Conservation (phyloP, 2,113 vertebrate species). For the Labrus mixtus region DNA sequence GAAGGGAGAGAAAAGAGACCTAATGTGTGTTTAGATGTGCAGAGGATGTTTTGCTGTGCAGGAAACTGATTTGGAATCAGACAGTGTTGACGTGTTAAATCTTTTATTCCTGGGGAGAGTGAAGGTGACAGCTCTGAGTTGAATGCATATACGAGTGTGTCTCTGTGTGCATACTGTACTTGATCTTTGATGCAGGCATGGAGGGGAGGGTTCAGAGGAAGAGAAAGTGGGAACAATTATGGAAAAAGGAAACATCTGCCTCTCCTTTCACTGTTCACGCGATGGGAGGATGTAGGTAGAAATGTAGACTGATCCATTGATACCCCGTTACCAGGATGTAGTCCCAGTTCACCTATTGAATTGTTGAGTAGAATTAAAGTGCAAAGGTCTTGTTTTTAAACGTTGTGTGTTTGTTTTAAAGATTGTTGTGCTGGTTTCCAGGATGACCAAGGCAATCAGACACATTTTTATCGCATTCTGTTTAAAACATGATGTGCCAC, state of each 20-base stretch:
- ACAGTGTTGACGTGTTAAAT: slow-evolving; percentile 21
- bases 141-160: background rate
- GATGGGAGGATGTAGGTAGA: slow-evolving; percentile 44
- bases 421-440: slow-evolving; percentile 18
- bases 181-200: background rate
- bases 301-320: slow-evolving; percentile 3
- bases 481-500: background rate
- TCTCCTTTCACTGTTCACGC: slow-evolving; percentile 46
- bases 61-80: slow-evolving; percentile 9
- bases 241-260: slow-evolving; percentile 81
- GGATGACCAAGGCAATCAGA: background rate
- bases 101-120: slow-evolving; percentile 8
- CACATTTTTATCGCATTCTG: background rate
- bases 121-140: background rate
- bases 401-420: background rate
- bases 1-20: background rate
- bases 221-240: slow-evolving; percentile 27
- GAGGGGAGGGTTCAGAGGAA: slow-evolving; percentile 18
- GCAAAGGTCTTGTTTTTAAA: background rate
- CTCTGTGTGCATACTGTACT: background rate
- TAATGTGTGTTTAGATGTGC: slow-evolving; percentile 13
- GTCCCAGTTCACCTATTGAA: slow-evolving; percentile 12
- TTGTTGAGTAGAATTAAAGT: background rate
- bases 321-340: slow-evolving; percentile 35
- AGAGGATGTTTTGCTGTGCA: slow-evolving; percentile 3